Conservation (phyloP, 2,797 vertebrate genomes). For the Morelia viridis region DNA sequence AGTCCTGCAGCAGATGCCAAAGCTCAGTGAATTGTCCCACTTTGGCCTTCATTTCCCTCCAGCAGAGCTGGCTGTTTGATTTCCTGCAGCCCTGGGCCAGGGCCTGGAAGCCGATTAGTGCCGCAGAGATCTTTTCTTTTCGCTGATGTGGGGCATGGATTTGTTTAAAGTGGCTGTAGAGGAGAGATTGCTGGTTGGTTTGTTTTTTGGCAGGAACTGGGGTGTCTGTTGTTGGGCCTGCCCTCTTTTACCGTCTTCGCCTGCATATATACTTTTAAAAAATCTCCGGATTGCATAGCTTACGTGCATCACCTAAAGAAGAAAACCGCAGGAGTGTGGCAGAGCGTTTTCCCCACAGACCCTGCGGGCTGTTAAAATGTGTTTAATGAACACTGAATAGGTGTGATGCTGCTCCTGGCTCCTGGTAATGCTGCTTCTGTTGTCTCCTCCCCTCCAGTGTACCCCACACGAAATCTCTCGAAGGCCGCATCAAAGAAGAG, state of each 20-base stretch:
- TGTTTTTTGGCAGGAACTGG: too few relatives aligned
- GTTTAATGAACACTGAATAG: background rate
- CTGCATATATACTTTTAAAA: too few relatives aligned
- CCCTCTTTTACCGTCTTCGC: too few relatives aligned
- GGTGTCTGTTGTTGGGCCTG: too few relatives aligned
- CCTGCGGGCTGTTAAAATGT: too few relatives aligned
- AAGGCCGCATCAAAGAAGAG: conserved; percentile 96
- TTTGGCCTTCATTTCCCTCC: background rate
- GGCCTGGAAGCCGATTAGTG: background rate
- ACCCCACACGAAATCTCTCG: conserved; percentile 94
- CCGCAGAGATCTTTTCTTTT: background rate
- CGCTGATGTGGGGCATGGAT: too few relatives aligned
- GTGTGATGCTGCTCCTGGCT: background rate
- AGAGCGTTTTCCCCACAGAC: background rate
- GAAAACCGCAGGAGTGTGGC: too few relatives aligned
- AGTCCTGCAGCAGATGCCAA: background rate
- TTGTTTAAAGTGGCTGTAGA: background rate
- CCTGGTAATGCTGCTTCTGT: background rate
- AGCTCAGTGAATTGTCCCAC: too few relatives aligned
- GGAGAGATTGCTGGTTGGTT: too few relatives aligned
- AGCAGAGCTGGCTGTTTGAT: too few relatives aligned
- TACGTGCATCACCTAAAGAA: too few relatives aligned
- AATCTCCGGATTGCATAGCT: too few relatives aligned
- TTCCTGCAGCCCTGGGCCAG: background rate
- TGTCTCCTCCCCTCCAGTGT: conserved; percentile 73